Evolutionary conservation across 92 coral and sea anemone species (phyloP), one percentile per base, ranked within the genome.

Genomic region (Actinostola sp.): DNA sequence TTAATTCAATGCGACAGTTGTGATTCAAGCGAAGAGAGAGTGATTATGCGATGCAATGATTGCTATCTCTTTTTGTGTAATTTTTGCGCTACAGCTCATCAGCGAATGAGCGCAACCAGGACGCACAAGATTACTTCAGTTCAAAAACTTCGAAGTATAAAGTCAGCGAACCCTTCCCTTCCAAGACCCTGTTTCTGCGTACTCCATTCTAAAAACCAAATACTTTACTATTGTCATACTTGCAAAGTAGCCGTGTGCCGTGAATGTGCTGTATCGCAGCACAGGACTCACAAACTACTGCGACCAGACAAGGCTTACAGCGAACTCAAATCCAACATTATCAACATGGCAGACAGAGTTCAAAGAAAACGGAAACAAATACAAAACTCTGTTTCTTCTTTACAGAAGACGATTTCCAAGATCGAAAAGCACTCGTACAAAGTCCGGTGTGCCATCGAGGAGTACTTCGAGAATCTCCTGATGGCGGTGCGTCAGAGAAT

Each of bases 11-110:
- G 94, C 27, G 94, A 89, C 19, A 80, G 79, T 53, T 89, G 94
- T 42, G 94, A 89, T 36, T 60, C 90, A 0, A 70, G 60, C 17
- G 88, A 77, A 0, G 94, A 89, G 48, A 63, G 46, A 19, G 85
- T 81, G 0, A 72, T 78, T 17, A 89, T 67, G 77, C 87, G 88
- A 0, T 89, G 94, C 42, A 71, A 62, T 32, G 84, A 85, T 28
- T 89, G 94, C 14, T 71, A 50, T 23, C 63, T 84, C 3, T 85
- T 89, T 59, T 68, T 89, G 0, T 89, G 94, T 36, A 75, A 56
- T 34, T 89, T 89, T 73, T 89, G 94, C 61, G 82, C 94, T 1
- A 89, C 90, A 0, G 94, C 94, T 0, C 94, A 89, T 62, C 81
- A 82, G 1, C 17, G 94, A 28, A 89, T 89, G 82, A 89, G 84